Base-by-base conservation (phyloP, 2,888 invertebrate genomes). In the Heliconius hortense region DNA sequence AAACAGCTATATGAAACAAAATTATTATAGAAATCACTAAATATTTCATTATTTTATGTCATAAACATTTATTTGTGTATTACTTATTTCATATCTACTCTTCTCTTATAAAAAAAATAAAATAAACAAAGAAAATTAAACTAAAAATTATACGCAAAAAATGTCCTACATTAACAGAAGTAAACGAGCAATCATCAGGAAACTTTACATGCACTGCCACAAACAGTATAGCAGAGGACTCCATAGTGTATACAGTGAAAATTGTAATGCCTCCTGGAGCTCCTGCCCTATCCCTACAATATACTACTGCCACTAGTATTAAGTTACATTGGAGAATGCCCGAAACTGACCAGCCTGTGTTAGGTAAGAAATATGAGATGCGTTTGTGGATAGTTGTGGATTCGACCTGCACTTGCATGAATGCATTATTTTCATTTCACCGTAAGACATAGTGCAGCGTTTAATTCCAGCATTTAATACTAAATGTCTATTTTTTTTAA, bases 151-250 rank as follows among this genome's bases (percentile, higher is more conserved):
- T 39, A 31, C 31, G 4, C 4, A 63, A 53, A n/a, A 31, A 39
- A 26, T n/a, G 28, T 66, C 35, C 1, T 18, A 68, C 64, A 35
- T n/a, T 63, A 28, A 76, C 78, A 96, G 96, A 96, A 86, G 94
- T 96, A 62, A 96, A 96, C 86, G 95, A 95, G 80, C 96, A 96
- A 72, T 95, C 97, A 5, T 96, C 96, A 10, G 97, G 97, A 79
- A 97, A 97, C 94, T 97, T 97, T 90, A 96, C 96, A 2, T 97
- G 97, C 84, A 95, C 96, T 11, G 97, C 97, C 28, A 96, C 96
- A 85, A 98, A 98, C 93, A 94, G 96, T 48, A 96, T 97, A 82
- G 98, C 98, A 21, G 96, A 96, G 82, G 98, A 98, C 89, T 96
- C 96, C 79, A 96, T 98, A 77, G 95, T 96, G 74, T 97, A 97